Conservation (phyloP, 2,888 invertebrate species). For the Pollenia labialis region DNA sequence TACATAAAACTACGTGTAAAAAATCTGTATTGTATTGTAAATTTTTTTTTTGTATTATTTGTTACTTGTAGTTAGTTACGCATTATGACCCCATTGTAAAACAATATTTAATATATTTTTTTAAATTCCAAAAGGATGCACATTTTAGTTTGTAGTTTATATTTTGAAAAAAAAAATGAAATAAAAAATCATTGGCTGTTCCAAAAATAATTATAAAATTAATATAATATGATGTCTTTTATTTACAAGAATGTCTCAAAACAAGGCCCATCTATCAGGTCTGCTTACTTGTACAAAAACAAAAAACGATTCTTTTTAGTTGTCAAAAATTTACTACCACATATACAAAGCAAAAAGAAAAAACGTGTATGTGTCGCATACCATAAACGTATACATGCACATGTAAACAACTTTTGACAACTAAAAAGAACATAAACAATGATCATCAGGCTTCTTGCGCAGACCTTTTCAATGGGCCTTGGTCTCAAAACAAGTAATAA, state of each 20-base stretch:
- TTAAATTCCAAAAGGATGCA: conserved; percentile 54
- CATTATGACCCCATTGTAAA: conserved; percentile 29
- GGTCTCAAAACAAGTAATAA: too few relatives aligned
- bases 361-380: too few relatives aligned
- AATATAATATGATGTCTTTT: not conserved
- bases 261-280: too few relatives aligned
- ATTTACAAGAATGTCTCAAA: not conserved
- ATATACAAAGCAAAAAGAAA: too few relatives aligned
- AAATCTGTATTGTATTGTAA: conserved; percentile 35
- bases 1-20: conserved; percentile 48
- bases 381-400: too few relatives aligned
- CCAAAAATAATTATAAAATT: conserved; percentile 52
- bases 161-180: conserved; percentile 27
- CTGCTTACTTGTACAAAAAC: too few relatives aligned
- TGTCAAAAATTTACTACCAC: too few relatives aligned
- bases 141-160: conserved; percentile 65
- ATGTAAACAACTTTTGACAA: too few relatives aligned
- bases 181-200: conserved; percentile 70
- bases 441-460: too few relatives aligned
- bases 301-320: too few relatives aligned
- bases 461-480: too few relatives aligned
- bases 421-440: too few relatives aligned
- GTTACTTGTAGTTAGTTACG: conserved; percentile 36
- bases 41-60: conserved; percentile 34
- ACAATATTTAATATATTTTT: not conserved